Evolutionary conservation across 2,113 vertebrate species (phyloP).

Genomic region (Phainopepla nitens): DNA sequence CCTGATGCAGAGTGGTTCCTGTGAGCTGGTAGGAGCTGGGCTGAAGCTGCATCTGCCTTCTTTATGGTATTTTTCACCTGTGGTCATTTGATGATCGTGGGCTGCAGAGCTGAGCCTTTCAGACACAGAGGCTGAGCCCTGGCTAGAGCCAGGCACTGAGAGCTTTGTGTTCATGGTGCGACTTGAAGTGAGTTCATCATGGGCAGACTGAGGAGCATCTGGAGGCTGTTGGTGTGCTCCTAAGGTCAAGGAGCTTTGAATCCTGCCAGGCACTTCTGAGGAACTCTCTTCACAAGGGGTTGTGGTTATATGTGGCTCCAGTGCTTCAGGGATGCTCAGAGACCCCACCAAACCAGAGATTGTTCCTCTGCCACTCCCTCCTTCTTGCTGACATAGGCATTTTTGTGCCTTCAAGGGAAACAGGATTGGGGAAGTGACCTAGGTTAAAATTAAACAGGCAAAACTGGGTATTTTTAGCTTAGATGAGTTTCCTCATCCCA

Average conservation of each 20-base stretch:
- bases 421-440: slow-evolving; percentile 14
- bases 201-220: accelerated
- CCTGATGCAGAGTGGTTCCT: background rate
- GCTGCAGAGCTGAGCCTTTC: background rate
- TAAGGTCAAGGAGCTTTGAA: background rate
- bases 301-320: accelerated
- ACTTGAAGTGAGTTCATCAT: background rate
- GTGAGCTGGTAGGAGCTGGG: background rate
- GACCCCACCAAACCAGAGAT: background rate
- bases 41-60: background rate
- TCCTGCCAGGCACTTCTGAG: background rate
- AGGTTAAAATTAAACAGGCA: slow-evolving; percentile 13
- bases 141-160: background rate
- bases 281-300: background rate
- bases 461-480: slow-evolving; percentile 32
- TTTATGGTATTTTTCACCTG: background rate
- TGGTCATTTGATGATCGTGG: accelerated
- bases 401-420: slow-evolving; percentile 12
- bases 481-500: background rate
- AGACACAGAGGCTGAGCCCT: background rate
- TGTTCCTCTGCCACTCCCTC: background rate
- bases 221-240: background rate
- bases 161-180: background rate
- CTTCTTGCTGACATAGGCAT: background rate
- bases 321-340: background rate